Evolutionary conservation across 2,797 vertebrate genomes (phyloP).

Genomic region (Odontamblyopus lacepedii): DNA sequence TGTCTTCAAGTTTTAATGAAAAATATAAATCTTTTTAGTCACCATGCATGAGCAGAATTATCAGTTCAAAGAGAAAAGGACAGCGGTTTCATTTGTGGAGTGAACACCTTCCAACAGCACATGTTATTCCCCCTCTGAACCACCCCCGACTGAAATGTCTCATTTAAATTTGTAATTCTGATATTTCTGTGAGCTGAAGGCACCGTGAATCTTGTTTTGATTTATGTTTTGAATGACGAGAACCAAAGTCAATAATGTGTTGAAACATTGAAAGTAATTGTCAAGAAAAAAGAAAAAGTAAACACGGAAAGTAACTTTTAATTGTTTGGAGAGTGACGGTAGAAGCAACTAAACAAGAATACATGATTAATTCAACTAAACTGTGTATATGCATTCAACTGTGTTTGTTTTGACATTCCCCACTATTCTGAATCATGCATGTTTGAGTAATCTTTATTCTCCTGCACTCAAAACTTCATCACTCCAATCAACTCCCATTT

Average conservation of each 20-base stretch:
- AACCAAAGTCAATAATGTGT: conserved; percentile 4
- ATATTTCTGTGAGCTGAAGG: conserved; percentile 48
- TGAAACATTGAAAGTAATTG: conserved; percentile 19
- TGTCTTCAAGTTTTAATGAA: conserved; percentile 7
- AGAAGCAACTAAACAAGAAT: not conserved
- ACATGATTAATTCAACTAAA: not conserved
- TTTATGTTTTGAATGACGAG: conserved; percentile 23
- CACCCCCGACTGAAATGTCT: conserved; percentile 51
- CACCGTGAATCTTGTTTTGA: conserved; percentile 20
- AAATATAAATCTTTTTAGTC: conserved; percentile 3
- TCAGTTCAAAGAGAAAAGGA: conserved; percentile 4
- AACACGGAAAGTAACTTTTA: not conserved
- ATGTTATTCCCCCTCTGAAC: conserved; percentile 18
- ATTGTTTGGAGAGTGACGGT: not conserved
- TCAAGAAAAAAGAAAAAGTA: not conserved
- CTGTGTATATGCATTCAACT: too few relatives aligned
- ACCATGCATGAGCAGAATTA: not conserved
- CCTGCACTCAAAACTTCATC: too few relatives aligned
- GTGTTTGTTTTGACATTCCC: too few relatives aligned
- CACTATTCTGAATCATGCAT: too few relatives aligned
- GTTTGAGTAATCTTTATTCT: too few relatives aligned
- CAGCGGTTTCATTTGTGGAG: conserved; percentile 26
- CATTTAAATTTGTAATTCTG: conserved; percentile 67
- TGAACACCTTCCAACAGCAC: conserved; percentile 19
- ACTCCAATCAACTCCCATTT: too few relatives aligned